These are phyloP conservation scores for Tenrec ecaudatus DNA, from an alignment of 2,113 vertebrate species.

Conservation along the genomic window DNA sequence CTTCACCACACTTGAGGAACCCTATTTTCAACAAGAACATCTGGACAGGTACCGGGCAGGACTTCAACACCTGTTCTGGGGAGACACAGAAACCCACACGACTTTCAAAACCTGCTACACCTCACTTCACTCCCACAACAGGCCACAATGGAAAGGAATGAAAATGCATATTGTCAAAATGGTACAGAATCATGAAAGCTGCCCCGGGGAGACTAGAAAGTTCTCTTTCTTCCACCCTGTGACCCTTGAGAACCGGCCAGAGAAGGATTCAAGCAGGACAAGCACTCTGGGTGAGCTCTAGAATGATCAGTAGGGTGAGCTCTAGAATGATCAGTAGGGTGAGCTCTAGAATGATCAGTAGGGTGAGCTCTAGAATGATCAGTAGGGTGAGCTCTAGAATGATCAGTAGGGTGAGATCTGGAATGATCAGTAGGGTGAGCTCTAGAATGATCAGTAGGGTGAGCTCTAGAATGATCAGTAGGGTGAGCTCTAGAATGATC, in stretches of 20 bases:
- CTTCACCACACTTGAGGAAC: too few species aligned
- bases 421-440: too few species aligned
- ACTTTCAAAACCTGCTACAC: not conserved
- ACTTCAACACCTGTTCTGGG: not conserved
- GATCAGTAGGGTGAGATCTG: too few species aligned
- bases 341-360: not conserved
- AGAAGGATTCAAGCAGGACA: not conserved
- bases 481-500: not conserved
- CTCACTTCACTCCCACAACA: not conserved
- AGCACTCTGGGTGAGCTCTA: not conserved
- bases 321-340: not conserved
- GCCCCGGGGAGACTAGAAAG: too few species aligned
- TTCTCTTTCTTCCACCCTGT: not conserved
- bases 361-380: not conserved
- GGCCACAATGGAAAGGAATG: not conserved
- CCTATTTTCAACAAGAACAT: not conserved
- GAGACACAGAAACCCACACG: not conserved
- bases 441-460: not conserved
- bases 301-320: not conserved
- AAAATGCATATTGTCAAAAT: not conserved
- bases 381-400: not conserved
- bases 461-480: not conserved
- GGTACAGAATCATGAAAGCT: not conserved
- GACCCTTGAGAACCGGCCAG: not conserved
- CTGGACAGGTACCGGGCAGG: not conserved